Base-by-base conservation (phyloP, 92 coral and sea anemone genomes). In the Virgularia gustaviana region DNA sequence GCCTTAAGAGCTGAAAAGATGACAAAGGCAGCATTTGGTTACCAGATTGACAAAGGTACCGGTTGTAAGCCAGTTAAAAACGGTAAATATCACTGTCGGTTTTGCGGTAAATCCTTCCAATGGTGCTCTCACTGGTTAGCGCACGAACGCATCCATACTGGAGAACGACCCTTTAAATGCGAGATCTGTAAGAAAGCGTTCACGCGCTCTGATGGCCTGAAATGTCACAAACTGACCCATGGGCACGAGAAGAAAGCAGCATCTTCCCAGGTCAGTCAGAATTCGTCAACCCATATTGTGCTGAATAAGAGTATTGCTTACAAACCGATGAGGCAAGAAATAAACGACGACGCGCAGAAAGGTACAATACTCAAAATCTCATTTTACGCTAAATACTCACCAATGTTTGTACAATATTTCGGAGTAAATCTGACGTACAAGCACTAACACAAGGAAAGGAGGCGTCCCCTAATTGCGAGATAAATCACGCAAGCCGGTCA, bases 131-230 rank as follows among this genome's bases (percentile, higher is more conserved):
- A 92, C 49, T 68, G 87, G 73, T 78, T 65, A 30, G 89, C 96
- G 44, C 98, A 92, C 33, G 96, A 92, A 77, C 83, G 98, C 54
- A 92, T 89, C 3, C 98, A 92, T 79, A 92, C 98, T 53, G 98
- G 98, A 6, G 98, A 92, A 57, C 82, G 88, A 65, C 98, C 98
- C 29, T 92, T 84, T 68, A 87, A 89, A 57, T 92, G 98, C 49
- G 83, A 89, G 18, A 89, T 84, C 38, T 92, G 98, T 62, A 63
- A 82, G 12, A 87, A 96, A 25, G 82, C 90, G 25, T 92, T 92
- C 77, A 87, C 96, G 63, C 83, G 98, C 34, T 95, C 96, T 72
- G 98, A 92, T 83, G 98, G 98, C 47, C 57, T 92, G 63, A 96
- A 92, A 51, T 92, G 90, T 57, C 98, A 92, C 70, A 92, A 86